Percentiles rank a stretch among this genome's conserved stretches.
Conservation (phyloP, 2,113 vertebrate genomes). For the Elachura formosa region DNA sequence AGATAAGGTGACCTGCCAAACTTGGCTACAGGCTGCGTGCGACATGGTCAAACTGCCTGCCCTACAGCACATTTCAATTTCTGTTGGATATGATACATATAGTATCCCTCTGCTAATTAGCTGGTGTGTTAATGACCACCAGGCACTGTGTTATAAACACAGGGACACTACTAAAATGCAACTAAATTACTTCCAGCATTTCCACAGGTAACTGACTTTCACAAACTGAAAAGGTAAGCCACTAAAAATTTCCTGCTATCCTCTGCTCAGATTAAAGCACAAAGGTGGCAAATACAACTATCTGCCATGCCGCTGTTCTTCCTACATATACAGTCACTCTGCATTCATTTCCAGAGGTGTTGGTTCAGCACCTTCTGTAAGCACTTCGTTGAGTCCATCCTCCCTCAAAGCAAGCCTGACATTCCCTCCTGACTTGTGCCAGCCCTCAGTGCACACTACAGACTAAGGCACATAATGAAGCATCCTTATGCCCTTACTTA, state of each 20-base stretch:
- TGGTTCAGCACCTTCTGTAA: not conserved
- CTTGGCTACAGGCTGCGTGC: accelerated
- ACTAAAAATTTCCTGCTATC: not conserved
- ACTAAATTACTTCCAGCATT: not conserved
- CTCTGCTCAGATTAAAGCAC: not conserved
- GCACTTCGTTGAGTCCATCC: not conserved
- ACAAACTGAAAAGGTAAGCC: not conserved
- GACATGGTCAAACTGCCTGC: accelerated
- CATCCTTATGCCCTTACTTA: not conserved
- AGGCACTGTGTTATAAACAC: not conserved
- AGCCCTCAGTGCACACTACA: not conserved
- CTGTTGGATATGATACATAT: not conserved
- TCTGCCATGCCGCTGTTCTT: not conserved
- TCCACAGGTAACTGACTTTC: not conserved
- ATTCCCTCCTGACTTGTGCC: not conserved
- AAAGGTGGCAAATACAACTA: not conserved
- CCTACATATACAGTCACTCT: not conserved
- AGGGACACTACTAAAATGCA: not conserved
- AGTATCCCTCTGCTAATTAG: not conserved
- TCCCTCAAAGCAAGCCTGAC: not conserved
- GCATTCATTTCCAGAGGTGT: not conserved
- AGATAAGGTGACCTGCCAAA: not conserved
- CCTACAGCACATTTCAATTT: accelerated
- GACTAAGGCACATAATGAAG: accelerated
- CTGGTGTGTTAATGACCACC: not conserved